A percentile compares a stretch with the other conserved stretches of the same genome.
Evolutionary conservation across 2,888 invertebrate species (phyloP).

Genomic region (Sycophila texana): DNA sequence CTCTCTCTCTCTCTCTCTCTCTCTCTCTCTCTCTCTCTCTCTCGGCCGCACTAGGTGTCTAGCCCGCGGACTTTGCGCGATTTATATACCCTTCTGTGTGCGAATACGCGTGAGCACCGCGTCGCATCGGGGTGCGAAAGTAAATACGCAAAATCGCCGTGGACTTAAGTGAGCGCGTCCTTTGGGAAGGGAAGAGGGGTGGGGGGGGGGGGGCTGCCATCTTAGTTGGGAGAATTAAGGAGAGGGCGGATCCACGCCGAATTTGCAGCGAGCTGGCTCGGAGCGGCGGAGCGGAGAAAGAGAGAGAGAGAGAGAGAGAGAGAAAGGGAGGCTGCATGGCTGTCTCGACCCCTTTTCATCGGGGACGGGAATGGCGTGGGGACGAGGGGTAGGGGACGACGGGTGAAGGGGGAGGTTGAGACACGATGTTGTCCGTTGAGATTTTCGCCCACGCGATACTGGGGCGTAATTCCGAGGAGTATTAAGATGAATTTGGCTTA

Average conservation of each 20-base stretch:
- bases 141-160: constrained; percentile 20
- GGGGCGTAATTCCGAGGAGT: constrained; percentile 26
- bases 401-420: not conserved
- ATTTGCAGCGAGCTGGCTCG: constrained; percentile 14
- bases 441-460: constrained; percentile 46
- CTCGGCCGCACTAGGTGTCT: too few relatives aligned
- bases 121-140: not conserved
- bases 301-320: too few relatives aligned
- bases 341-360: constrained; percentile 41
- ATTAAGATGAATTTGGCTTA: constrained; percentile 51
- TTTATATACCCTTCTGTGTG: not conserved
- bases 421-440: constrained; percentile 54
- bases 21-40: too few relatives aligned
- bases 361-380: constrained; percentile 29
- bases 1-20: too few relatives aligned
- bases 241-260: constrained; percentile 65
- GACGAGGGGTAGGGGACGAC: not conserved
- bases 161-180: constrained; percentile 45
- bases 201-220: constrained; percentile 66
- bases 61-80: constrained; percentile 43
- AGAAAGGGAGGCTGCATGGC: not conserved
- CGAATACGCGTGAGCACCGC: not conserved
- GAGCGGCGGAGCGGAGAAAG: not conserved
- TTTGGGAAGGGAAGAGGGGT: constrained; percentile 38
- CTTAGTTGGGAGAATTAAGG: constrained; percentile 74